A percentile compares a stretch with the other conserved stretches of the same genome.
Evolutionary conservation across 2,797 vertebrate genomes (phyloP).

Genomic region (Helarctos malayanus): DNA sequence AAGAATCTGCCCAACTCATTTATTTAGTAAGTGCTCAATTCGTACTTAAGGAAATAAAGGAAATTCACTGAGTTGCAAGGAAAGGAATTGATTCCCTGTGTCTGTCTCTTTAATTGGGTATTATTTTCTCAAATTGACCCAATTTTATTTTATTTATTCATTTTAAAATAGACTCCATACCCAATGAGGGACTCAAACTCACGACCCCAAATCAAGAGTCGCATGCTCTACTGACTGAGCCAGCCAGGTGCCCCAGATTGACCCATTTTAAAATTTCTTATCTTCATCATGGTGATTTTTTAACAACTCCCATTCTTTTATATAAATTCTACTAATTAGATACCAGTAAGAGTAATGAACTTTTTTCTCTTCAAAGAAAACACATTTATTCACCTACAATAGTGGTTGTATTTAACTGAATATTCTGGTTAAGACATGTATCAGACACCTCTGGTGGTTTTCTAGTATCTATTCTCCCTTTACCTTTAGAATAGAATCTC

Average conservation of each 20-base stretch:
- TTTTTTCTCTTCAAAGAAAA: background rate
- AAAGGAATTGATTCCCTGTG: background rate
- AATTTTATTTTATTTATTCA: conserved; percentile 16
- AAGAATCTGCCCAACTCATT: background rate
- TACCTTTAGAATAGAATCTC: background rate
- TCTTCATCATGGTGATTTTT: background rate
- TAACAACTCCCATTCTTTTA: background rate
- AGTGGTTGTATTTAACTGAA: background rate
- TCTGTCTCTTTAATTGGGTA: conserved; percentile 1
- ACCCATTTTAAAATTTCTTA: conserved; percentile 2
- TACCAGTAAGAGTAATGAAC: conserved; percentile 2
- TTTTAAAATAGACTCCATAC: background rate
- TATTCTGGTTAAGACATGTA: background rate
- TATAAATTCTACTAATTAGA: conserved; percentile 34
- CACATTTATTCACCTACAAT: background rate
- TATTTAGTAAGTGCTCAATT: conserved; percentile 26
- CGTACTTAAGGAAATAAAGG: background rate
- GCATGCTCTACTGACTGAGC: background rate
- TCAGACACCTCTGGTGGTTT: background rate
- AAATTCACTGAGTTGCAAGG: background rate
- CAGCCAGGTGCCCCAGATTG: background rate
- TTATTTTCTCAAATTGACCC: conserved; percentile 19
- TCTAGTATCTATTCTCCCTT: background rate
- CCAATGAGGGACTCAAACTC: background rate
- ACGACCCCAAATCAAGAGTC: background rate